Evolutionary conservation across 2,113 vertebrate genomes (phyloP), one percentile per base, ranked within the genome.

Genomic region (Helogale parvula): DNA sequence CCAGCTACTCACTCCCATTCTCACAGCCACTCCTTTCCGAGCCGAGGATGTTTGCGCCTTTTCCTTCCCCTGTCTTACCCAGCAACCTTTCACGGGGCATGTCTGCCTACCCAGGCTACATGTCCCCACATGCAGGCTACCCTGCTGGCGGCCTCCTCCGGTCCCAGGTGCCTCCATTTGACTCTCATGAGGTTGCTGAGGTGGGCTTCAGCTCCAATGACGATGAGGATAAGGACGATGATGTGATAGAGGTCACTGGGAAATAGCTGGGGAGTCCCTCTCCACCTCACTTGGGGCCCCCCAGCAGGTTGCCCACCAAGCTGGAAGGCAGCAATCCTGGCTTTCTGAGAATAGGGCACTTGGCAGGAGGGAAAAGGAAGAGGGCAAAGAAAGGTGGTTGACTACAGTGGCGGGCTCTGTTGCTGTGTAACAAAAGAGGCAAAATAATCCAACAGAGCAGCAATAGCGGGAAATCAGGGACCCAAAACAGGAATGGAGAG

Each of bases 201-300:
- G 99, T 99, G 52, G 99, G 99, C 21, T 99, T 99, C 95, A 99
- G 99, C 97, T 99, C 99, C 97, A 99, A 99, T 72, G 99, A 99
- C 31, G 99, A 99, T 0, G 99, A 99, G 95, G 99, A 99, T 77
- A 99, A 99, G 82, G 99, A 99, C 16, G 99, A 99, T 19, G 99
- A 99, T 74, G 99, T 99, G 85, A 99, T 99, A 96, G 99, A 99
- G 98, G 99, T 99, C 98, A 99, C 99, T 79, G 99, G 99, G 98
- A 99, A 99, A 97, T 99, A 99, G 98, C 71, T 81, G 89, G 94
- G 95, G 89, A 93, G 52, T 50, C 88, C 92, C 85, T 94, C 50
- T 83, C 88, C 95, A 91, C 93, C 95, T 98, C 93, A 94, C 72
- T 84, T 6, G 76, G 80, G 82, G 92, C 16, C 63, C 65, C 93